phyloP scores from a whole-genome alignment of 2,113 vertebrate genomes.

The Dasyprocta punctata region DNA sequence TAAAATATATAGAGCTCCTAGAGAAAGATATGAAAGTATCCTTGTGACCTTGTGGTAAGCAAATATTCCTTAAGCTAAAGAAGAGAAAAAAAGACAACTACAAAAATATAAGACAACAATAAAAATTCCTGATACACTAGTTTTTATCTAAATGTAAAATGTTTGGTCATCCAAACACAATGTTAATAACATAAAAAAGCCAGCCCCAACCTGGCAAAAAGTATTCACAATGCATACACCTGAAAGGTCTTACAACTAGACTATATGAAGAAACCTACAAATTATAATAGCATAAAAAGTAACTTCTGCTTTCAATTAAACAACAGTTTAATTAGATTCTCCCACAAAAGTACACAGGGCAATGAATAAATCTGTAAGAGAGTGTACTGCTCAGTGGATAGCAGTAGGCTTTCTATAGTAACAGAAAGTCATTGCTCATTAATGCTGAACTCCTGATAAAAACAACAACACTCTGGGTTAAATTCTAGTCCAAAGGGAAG shows the following conservation, averaged over 20 bases:
- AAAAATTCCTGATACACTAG: neutral
- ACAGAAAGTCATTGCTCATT: neutral
- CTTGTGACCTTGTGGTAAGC: neutral
- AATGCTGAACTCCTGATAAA: neutral
- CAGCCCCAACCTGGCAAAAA: neutral
- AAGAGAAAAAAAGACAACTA: neutral
- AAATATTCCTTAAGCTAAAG: neutral
- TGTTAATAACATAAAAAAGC: conserved; percentile 41
- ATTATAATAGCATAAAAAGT: neutral
- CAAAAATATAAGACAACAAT: neutral
- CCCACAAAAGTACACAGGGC: neutral
- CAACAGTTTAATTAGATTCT: neutral
- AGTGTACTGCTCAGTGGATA: neutral
- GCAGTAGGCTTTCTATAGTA: neutral
- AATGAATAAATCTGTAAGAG: neutral
- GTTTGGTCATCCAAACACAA: neutral
- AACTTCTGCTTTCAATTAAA: neutral
- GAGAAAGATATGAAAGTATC: neutral
- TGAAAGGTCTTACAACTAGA: neutral
- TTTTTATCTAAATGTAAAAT: conserved; percentile 10
- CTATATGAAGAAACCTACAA: neutral
- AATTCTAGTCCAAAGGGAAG: neutral
- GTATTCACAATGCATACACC: neutral
- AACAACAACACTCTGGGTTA: neutral
- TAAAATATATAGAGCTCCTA: neutral